Percentiles rank a stretch among this genome's conserved stretches.
phyloP scores from a whole-genome alignment of 64 coral and sea anemone species.

The Acropora yongei region DNA sequence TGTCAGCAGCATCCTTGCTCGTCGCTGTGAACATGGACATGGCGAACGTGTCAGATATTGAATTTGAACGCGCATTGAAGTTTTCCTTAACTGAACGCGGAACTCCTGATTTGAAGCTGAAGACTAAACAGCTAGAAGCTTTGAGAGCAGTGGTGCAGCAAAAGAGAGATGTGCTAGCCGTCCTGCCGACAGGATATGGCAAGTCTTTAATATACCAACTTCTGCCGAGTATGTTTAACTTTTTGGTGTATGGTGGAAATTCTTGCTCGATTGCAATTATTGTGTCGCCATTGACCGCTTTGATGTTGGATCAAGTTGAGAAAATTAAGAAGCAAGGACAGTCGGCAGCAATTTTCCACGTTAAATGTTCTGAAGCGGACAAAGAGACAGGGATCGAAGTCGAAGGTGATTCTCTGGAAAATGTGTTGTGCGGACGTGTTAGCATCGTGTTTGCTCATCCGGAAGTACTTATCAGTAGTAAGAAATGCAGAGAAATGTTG shows the following conservation, averaged over 20 bases:
- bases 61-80: no score
- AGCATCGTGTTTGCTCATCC: neutral
- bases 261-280: conserved; percentile 19
- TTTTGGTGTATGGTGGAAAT: neutral
- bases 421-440: neutral
- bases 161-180: neutral
- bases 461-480: neutral
- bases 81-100: neutral
- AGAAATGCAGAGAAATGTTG: neutral
- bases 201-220: neutral
- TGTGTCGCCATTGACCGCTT: conserved; percentile 20
- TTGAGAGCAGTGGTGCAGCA: neutral
- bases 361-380: neutral
- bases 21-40: no score
- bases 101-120: neutral
- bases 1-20: no score
- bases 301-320: conserved; percentile 27
- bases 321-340: conserved; percentile 19
- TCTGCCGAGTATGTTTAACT: neutral
- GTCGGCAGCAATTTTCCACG: neutral
- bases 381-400: neutral
- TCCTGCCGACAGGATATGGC: neutral
- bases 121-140: neutral
- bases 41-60: no score
- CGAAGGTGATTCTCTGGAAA: conserved; percentile 6